Evolutionary conservation across 1,140 invertebrate species (phyloP).

Genomic region (Bombus sibiricus): DNA sequence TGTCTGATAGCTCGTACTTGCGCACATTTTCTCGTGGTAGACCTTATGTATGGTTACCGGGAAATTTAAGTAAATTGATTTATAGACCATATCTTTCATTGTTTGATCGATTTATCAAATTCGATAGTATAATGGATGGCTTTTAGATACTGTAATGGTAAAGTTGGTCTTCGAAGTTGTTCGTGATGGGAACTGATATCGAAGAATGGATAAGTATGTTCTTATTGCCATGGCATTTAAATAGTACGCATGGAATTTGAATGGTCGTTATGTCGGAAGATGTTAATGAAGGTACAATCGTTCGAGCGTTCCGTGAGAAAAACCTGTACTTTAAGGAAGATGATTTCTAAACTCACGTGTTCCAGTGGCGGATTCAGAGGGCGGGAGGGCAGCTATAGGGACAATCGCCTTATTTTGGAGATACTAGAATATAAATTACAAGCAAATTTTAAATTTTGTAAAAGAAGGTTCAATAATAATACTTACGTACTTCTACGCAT

Average conservation of each 20-base stretch:
- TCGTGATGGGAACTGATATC: neutral
- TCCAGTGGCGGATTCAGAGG: no score
- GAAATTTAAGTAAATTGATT: neutral
- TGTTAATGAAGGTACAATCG: slow-evolving; percentile 1
- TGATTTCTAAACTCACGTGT: neutral
- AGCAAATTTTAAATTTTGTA: no score
- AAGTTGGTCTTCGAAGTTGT: neutral
- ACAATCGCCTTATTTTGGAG: no score
- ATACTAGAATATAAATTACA: no score
- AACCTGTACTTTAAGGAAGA: neutral
- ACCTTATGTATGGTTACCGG: neutral
- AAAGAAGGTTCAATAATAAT: no score
- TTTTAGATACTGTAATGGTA: neutral
- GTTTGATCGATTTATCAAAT: no score
- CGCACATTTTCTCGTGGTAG: slow-evolving; percentile 27
- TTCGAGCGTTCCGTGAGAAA: neutral
- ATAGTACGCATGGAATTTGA: slow-evolving; percentile 4
- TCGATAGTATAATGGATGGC: no score
- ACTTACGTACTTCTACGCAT: no score
- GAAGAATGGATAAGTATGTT: neutral
- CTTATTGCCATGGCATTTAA: slow-evolving; percentile 9
- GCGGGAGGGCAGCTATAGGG: no score
- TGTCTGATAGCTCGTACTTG: neutral
- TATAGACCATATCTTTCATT: neutral
- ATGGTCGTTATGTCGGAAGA: neutral